Base-by-base conservation (phyloP, 2,113 vertebrate species). In the Odontesthes bonariensis region DNA sequence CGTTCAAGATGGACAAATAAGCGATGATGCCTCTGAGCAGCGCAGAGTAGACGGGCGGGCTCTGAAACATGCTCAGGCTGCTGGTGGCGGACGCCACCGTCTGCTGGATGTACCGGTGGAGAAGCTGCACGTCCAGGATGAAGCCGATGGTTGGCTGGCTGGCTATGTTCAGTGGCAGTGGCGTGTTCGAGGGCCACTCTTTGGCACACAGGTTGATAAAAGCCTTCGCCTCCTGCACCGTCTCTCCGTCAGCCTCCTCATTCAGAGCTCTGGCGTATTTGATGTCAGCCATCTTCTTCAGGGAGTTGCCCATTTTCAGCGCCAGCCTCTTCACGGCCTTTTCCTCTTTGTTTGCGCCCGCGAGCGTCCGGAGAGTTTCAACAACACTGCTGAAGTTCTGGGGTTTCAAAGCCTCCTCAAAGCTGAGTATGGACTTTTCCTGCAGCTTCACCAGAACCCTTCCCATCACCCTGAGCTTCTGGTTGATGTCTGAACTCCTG, bases 381-480 rank as follows among this genome's bases (percentile, higher is more conserved):
- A 72, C 44, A 0, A 91, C 7, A 13, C 40, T 44, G 52, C 33
- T 35, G 31, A 91, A 88, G 75, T 91, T 86, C 0, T 81, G n/a
- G 0, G 82, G 85, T 49, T 81, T 91, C 13, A 78, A 1, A 0
- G 84, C 88, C 0, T 90, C 88, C 14, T 86, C 70, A 0, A 91
- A 64, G 56, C 31, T 69, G 6, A 2, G 7, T 3, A 91, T 76
- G 0, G 76, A 79, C 33, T 63, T 76, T 40, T 77, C 42, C 53
- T 32, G 78, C 2, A 90, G 47, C 0, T 0, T 13, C 7, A 84
- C 8, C 38, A 89, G 79, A 19, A 90, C 62, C 8, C 47, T 65
- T 14, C 58, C 87, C 69, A 88, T 56, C 0, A 35, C 8, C 55
- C 64, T 71, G 57, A 88, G 61, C 20, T 12, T 81, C 4, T 23